Evolutionary conservation across 2,888 invertebrate genomes (phyloP).

Genomic region (Protonemura montana): DNA sequence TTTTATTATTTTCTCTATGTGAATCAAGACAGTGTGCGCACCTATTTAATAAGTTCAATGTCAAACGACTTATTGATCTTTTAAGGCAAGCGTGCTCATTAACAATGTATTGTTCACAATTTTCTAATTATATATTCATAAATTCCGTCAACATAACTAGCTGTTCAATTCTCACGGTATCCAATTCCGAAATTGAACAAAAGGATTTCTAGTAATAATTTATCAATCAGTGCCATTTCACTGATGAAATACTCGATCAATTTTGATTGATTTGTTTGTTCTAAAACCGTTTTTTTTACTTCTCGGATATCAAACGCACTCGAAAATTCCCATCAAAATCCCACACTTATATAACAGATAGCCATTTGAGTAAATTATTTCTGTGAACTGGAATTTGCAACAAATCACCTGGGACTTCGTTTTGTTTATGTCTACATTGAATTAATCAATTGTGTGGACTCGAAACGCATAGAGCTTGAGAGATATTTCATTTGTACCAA

Average conservation of each 20-base stretch:
- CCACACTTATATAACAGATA: background rate
- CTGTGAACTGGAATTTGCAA: background rate
- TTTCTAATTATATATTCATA: conserved; percentile 5
- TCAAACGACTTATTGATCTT: background rate
- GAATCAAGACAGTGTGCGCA: too few relatives aligned
- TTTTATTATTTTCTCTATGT: too few relatives aligned
- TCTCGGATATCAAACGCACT: background rate
- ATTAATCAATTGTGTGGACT: background rate
- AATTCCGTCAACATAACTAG: background rate
- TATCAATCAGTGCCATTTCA: background rate
- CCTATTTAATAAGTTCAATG: background rate
- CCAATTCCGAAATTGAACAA: background rate
- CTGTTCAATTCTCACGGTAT: background rate
- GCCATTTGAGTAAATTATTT: background rate
- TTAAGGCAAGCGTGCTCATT: background rate
- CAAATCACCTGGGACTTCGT: background rate
- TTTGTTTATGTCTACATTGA: conserved; percentile 7
- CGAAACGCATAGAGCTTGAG: background rate
- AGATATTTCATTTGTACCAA: background rate
- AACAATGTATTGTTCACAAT: background rate
- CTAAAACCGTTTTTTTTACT: background rate
- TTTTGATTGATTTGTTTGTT: background rate
- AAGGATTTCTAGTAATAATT: background rate
- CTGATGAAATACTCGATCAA: background rate
- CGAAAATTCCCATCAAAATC: background rate